phyloP scores from a whole-genome alignment of 2,797 vertebrate genomes.

The Hypotaenidia philippensis region DNA sequence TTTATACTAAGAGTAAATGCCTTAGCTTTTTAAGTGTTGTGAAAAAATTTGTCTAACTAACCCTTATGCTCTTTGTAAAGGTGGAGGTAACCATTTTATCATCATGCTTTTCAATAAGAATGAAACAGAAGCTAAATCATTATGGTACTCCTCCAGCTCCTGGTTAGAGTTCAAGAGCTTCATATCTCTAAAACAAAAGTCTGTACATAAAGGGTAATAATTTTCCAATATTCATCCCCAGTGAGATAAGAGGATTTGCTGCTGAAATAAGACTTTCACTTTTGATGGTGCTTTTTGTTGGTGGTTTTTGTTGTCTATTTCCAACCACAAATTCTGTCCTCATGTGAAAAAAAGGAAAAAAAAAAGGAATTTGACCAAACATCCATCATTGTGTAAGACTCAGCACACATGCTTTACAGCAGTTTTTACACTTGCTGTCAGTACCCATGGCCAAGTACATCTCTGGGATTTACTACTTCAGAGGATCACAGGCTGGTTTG shows the following conservation, averaged over 20 bases:
- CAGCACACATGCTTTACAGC: not conserved
- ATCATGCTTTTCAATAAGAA: not conserved
- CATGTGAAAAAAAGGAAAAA: not conserved
- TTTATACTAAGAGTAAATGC: not conserved
- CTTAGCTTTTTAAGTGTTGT: not conserved
- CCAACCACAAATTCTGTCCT: not conserved
- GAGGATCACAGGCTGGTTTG: no score
- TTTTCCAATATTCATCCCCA: not conserved
- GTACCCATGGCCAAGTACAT: not conserved
- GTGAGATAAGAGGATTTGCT: not conserved
- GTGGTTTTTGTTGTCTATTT: not conserved
- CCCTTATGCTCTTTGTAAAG: not conserved
- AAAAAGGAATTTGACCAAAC: not conserved
- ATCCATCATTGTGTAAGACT: not conserved
- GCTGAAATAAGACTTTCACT: not conserved
- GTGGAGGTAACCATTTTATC: not conserved
- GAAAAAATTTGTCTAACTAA: not conserved
- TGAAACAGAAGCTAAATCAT: not conserved
- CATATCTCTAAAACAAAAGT: not conserved
- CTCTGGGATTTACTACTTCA: not conserved
- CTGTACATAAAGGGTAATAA: not conserved
- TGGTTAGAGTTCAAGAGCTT: not conserved
- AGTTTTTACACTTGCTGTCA: not conserved
- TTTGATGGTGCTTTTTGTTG: not conserved
- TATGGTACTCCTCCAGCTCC: not conserved